Conservation (phyloP, 1,140 invertebrate species). For the Apolygus lucorum region DNA sequence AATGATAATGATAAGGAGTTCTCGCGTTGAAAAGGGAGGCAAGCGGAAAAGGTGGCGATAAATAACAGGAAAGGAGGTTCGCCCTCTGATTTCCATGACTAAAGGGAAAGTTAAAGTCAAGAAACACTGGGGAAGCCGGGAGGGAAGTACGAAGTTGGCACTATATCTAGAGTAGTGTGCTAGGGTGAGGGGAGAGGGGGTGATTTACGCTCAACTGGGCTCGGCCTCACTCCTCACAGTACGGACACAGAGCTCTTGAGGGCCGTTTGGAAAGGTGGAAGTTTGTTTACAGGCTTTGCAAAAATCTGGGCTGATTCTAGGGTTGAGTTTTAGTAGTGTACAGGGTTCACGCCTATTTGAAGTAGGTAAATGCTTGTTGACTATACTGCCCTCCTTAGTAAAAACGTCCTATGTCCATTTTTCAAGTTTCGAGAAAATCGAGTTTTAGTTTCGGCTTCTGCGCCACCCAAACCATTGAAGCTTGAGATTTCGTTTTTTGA, state of each 20-base stretch:
- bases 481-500: no score
- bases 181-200: not conserved
- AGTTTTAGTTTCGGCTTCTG: no score
- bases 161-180: not conserved
- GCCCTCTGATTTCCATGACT: slow-evolving; percentile 8
- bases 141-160: not conserved
- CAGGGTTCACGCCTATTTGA: no score
- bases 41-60: slow-evolving; percentile 7
- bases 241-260: not conserved
- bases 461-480: no score
- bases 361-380: no score
- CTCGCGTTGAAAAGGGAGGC: not conserved
- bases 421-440: no score
- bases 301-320: not conserved
- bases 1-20: slow-evolving; percentile 15
- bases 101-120: slow-evolving; percentile 15
- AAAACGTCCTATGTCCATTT: no score
- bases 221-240: not conserved
- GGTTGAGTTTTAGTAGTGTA: no score
- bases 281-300: not conserved
- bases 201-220: slow-evolving; percentile 1
- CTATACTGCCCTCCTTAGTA: no score
- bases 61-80: slow-evolving; percentile 8
- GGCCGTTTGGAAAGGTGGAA: not conserved
- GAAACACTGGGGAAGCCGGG: slow-evolving; percentile 11